These are phyloP conservation scores for Labrus mixtus DNA, from an alignment of 2,113 vertebrate species.

Conservation along the genomic window DNA sequence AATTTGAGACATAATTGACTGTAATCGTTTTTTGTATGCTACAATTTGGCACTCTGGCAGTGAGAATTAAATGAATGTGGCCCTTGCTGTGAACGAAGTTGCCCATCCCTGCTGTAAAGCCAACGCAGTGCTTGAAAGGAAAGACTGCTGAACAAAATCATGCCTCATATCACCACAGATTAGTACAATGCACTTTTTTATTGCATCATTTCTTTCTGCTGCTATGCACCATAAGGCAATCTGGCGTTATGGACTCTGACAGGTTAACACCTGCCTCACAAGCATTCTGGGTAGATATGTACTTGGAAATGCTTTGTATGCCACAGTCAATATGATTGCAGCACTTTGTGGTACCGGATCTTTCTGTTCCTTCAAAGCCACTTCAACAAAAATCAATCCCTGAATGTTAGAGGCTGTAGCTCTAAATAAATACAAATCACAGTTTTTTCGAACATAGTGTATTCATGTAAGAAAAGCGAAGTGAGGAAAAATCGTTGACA, in stretches of 20 bases:
- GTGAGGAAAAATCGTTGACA: background rate
- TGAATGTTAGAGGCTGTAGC: background rate
- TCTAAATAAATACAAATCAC: conserved; percentile 12
- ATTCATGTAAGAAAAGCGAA: conserved; percentile 2
- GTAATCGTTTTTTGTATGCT: too few relatives aligned
- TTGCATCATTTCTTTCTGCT: conserved; percentile 16
- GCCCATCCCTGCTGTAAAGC: too few relatives aligned
- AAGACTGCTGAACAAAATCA: background rate
- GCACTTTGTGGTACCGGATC: background rate
- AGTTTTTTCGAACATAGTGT: background rate
- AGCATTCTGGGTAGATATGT: background rate
- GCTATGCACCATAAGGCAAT: background rate
- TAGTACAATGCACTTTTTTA: conserved; percentile 1
- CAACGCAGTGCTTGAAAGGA: too few relatives aligned
- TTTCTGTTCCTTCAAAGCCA: background rate
- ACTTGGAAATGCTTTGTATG: conserved; percentile 11
- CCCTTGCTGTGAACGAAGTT: too few relatives aligned
- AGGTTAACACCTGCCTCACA: conserved; percentile 1
- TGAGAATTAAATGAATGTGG: too few relatives aligned
- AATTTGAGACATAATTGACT: too few relatives aligned
- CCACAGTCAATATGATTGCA: background rate
- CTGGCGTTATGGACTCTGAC: conserved; percentile 12
- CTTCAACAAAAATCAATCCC: background rate
- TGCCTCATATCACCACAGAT: background rate
- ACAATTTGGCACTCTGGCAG: too few relatives aligned